Percentiles rank a stretch among this genome's conserved stretches.
Conservation (phyloP, 2,888 invertebrate genomes). For the Seira ritae region DNA sequence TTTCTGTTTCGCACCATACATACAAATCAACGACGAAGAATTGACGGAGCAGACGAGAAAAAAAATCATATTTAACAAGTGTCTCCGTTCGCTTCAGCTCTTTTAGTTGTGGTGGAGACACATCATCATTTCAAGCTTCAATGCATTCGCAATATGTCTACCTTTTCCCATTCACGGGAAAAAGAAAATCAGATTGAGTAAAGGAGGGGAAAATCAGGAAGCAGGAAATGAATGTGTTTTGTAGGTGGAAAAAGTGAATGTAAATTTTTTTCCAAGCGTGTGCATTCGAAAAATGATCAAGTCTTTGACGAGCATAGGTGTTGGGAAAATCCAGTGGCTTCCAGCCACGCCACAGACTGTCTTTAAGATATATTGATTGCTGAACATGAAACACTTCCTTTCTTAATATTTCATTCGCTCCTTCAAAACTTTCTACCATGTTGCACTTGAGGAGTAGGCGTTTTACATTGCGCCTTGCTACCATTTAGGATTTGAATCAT, state of each 20-base stretch:
- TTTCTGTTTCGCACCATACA: not conserved
- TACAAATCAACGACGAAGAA: not conserved
- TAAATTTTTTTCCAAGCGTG: too few relatives aligned
- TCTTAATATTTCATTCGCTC: slow-evolving; percentile 15
- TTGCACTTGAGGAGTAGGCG: not conserved
- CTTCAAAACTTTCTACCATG: not conserved
- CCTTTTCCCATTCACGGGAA: not conserved
- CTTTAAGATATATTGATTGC: slow-evolving; percentile 1
- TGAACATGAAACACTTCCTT: slow-evolving; percentile 12
- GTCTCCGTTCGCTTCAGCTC: not conserved
- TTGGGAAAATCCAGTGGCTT: not conserved
- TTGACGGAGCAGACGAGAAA: not conserved
- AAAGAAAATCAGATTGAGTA: not conserved
- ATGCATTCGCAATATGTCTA: slow-evolving; percentile 53
- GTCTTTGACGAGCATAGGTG: too few relatives aligned
- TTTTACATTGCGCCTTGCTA: not conserved
- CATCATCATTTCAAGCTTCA: slow-evolving; percentile 54
- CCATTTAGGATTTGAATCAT: not conserved
- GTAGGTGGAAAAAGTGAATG: slow-evolving; percentile 1
- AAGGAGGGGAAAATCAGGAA: not conserved
- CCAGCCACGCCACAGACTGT: not conserved
- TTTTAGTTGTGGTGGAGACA: slow-evolving; percentile 26
- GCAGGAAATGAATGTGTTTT: slow-evolving; percentile 16
- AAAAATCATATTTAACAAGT: slow-evolving; percentile 19
- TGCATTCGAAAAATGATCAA: too few relatives aligned